Evolutionary conservation across 2,888 invertebrate genomes (phyloP).

Genomic region (Zaprionus bogoriensis): DNA sequence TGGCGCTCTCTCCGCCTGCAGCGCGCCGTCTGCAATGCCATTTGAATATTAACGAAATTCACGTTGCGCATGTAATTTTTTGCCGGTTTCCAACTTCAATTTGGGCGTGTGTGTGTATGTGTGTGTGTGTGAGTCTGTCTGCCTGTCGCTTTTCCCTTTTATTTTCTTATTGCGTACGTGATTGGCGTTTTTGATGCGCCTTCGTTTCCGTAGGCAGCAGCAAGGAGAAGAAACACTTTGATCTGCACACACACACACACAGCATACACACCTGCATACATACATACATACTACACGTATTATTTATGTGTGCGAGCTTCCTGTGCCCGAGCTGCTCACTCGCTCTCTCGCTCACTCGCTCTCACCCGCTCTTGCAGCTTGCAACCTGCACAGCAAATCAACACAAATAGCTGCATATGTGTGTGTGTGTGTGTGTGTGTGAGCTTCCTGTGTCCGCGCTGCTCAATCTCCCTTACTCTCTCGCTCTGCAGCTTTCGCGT

Average conservation of each 20-base stretch:
- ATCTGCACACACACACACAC: slow-evolving; percentile 21
- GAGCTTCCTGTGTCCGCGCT: no score
- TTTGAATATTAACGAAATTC: slow-evolving; percentile 62
- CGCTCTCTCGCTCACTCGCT: neutral
- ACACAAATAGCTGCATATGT: no score
- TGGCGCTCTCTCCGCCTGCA: slow-evolving; percentile 5
- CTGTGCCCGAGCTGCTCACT: slow-evolving; percentile 6
- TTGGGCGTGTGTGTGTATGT: no score
- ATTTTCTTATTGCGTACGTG: slow-evolving; percentile 44
- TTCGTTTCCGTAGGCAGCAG: slow-evolving; percentile 65
- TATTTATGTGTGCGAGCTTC: slow-evolving; percentile 24
- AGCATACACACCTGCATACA: neutral
- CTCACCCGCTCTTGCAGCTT: neutral
- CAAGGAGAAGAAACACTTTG: slow-evolving; percentile 29
- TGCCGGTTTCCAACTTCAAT: slow-evolving; percentile 35
- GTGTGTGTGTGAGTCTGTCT: neutral
- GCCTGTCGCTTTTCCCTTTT: slow-evolving; percentile 64
- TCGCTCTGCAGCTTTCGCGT: no score
- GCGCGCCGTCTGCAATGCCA: slow-evolving; percentile 47
- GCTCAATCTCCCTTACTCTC: no score
- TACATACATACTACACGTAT: no score
- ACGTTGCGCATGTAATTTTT: slow-evolving; percentile 45
- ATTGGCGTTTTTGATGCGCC: slow-evolving; percentile 55
- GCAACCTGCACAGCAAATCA: no score
- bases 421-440: no score